Evolutionary conservation across 2,797 vertebrate genomes (phyloP).

Genomic region (Eremophila alpestris): DNA sequence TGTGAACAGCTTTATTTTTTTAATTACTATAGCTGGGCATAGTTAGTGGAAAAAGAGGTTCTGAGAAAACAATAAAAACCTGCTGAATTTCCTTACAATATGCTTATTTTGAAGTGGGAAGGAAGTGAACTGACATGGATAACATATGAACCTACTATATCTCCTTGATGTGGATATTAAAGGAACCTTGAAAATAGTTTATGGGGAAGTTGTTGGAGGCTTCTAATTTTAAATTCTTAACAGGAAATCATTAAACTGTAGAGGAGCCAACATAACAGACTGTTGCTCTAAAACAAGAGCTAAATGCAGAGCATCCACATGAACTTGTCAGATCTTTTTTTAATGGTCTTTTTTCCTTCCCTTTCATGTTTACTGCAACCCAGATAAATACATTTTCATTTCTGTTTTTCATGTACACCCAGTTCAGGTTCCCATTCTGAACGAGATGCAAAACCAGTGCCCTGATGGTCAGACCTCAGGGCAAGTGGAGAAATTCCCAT

Average conservation of each 20-base stretch:
- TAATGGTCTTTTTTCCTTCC: background rate
- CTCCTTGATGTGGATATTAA: conserved; percentile 71
- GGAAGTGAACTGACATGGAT: conserved; percentile 55
- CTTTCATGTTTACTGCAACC: conserved; percentile 56
- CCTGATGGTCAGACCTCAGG: background rate
- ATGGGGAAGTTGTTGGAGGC: conserved; percentile 68
- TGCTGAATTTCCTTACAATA: conserved; percentile 39
- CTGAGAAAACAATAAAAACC: conserved; percentile 41
- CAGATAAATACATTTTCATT: conserved; percentile 24
- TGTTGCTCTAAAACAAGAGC: conserved; percentile 60
- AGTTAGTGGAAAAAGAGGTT: background rate
- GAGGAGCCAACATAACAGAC: conserved; percentile 62
- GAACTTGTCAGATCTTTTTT: conserved; percentile 56
- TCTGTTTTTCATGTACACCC: background rate
- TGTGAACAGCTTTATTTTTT: background rate
- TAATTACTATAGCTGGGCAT: background rate
- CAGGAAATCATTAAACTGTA: conserved; percentile 66
- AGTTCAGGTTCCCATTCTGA: background rate
- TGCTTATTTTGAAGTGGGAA: conserved; percentile 61
- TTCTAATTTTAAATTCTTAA: conserved; percentile 68
- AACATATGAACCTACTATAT: conserved; percentile 61
- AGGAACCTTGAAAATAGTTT: conserved; percentile 64
- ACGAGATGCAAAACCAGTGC: background rate
- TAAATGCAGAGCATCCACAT: conserved; percentile 46
- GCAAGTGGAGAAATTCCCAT: background rate